A percentile compares a stretch with the other conserved stretches of the same genome.
Conservation (phyloP, 1,140 invertebrate genomes). For the Scaptomyza graminum region DNA sequence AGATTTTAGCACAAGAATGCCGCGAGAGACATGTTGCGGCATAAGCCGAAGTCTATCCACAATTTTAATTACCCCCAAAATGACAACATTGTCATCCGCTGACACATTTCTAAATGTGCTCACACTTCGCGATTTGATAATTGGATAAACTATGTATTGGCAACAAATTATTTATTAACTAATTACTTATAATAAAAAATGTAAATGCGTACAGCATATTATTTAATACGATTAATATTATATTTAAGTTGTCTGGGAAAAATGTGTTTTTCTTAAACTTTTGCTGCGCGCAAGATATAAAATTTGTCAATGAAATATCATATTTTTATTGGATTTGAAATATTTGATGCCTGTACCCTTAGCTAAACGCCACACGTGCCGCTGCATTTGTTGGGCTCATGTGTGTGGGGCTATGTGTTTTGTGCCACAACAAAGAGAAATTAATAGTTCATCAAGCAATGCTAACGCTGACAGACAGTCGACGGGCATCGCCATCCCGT, state of each 20-base stretch:
- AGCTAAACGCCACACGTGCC: conserved; percentile 31
- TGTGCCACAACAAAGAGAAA: conserved; percentile 53
- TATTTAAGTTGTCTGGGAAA: too few relatives aligned
- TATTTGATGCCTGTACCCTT: conserved; percentile 40
- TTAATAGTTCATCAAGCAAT: conserved; percentile 76
- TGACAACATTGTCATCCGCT: conserved; percentile 15
- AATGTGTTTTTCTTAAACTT: neutral
- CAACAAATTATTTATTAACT: too few relatives aligned
- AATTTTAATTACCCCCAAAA: conserved; percentile 30
- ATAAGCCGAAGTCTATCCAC: conserved; percentile 8
- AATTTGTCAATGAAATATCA: conserved; percentile 32
- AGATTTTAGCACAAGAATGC: conserved; percentile 21
- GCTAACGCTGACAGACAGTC: conserved; percentile 63
- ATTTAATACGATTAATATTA: too few relatives aligned
- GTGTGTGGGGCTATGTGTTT: conserved; percentile 1
- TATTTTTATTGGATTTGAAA: conserved; percentile 22
- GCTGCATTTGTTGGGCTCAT: neutral
- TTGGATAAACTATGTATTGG: too few relatives aligned
- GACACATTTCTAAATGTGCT: conserved; percentile 7
- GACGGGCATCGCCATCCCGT: conserved; percentile 52
- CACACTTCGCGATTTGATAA: too few relatives aligned
- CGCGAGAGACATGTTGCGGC: conserved; percentile 10
- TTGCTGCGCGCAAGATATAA: neutral
- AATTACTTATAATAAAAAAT: too few relatives aligned
- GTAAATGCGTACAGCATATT: too few relatives aligned